Evolutionary conservation across 2,797 vertebrate species (phyloP).

Genomic region (Sebastolobus alascanus): DNA sequence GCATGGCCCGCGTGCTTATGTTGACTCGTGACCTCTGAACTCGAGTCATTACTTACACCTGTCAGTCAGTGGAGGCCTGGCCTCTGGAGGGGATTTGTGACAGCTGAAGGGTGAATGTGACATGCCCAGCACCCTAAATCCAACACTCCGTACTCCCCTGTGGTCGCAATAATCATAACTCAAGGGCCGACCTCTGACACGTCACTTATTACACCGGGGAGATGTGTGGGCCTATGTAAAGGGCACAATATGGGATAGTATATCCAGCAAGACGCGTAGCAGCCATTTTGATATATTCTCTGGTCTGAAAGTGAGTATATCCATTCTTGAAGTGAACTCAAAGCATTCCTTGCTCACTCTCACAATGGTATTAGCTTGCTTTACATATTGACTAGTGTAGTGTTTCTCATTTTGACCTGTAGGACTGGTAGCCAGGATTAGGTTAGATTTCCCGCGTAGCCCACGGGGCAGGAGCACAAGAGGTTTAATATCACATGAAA

Average conservation of each 20-base stretch:
- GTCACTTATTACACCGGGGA: slow-evolving; percentile 56
- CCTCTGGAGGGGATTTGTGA: slow-evolving; percentile 69
- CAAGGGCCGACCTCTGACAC: slow-evolving; percentile 73
- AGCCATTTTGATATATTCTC: slow-evolving; percentile 16
- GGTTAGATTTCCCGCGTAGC: slow-evolving; percentile 11
- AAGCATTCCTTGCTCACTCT: slow-evolving; percentile 4
- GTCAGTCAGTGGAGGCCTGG: slow-evolving; percentile 75
- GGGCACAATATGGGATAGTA: slow-evolving; percentile 25
- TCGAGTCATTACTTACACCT: slow-evolving; percentile 81
- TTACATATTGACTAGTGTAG: slow-evolving; percentile 19
- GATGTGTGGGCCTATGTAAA: slow-evolving; percentile 48
- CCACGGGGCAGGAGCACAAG: not conserved
- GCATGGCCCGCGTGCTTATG: slow-evolving; percentile 63
- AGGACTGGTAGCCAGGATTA: slow-evolving; percentile 20
- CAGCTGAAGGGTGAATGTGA: slow-evolving; percentile 82
- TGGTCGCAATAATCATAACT: slow-evolving; percentile 79
- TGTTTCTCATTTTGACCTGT: slow-evolving; percentile 34
- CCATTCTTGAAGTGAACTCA: slow-evolving; percentile 6
- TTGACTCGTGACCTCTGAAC: slow-evolving; percentile 77
- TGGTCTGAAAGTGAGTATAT: not conserved
- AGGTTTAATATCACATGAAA: slow-evolving; percentile 41
- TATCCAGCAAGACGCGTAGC: slow-evolving; percentile 23
- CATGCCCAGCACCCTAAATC: slow-evolving; percentile 73
- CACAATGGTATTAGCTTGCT: slow-evolving; percentile 27
- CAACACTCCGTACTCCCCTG: slow-evolving; percentile 57